These are phyloP conservation scores for Gryon sp. DNA, from an alignment of 1,140 invertebrate species.

Conservation along the genomic window DNA sequence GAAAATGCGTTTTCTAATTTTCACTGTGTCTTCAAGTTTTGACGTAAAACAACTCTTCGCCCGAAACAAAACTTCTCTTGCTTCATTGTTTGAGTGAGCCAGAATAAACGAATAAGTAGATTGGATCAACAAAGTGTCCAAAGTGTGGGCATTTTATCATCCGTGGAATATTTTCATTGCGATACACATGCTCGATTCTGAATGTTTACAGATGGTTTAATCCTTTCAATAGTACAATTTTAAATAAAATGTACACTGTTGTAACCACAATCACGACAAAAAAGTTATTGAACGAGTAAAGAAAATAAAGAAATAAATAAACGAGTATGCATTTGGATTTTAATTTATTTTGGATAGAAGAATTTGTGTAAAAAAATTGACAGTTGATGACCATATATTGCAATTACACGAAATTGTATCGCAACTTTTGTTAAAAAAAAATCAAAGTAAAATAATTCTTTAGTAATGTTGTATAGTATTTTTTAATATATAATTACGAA, in stretches of 20 bases:
- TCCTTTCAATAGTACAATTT: conserved; percentile 16
- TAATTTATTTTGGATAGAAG: no score
- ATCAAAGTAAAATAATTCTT: no score
- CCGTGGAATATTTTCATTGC: conserved; percentile 13
- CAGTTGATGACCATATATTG: no score
- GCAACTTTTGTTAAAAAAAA: no score
- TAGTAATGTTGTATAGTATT: no score
- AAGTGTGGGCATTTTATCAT: conserved; percentile 3
- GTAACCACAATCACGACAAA: conserved; percentile 5
- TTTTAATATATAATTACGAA: no score
- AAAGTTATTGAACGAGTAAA: not conserved
- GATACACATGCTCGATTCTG: not conserved
- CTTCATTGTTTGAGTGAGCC: not conserved
- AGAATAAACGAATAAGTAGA: conserved; percentile 6
- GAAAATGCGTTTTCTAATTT: conserved; percentile 3
- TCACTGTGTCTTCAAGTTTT: not conserved
- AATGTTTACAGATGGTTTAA: conserved; percentile 31
- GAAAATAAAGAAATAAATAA: no score
- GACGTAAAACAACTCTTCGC: conserved; percentile 7
- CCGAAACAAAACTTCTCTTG: conserved; percentile 8
- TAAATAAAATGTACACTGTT: conserved; percentile 6
- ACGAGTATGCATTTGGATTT: no score
- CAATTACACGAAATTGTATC: no score
- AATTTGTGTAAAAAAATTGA: no score
- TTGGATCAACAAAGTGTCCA: conserved; percentile 15